Percentiles rank a stretch among this genome's conserved stretches.
Conservation (phyloP, 1,140 invertebrate species). For the Drosophila gunungcola region DNA sequence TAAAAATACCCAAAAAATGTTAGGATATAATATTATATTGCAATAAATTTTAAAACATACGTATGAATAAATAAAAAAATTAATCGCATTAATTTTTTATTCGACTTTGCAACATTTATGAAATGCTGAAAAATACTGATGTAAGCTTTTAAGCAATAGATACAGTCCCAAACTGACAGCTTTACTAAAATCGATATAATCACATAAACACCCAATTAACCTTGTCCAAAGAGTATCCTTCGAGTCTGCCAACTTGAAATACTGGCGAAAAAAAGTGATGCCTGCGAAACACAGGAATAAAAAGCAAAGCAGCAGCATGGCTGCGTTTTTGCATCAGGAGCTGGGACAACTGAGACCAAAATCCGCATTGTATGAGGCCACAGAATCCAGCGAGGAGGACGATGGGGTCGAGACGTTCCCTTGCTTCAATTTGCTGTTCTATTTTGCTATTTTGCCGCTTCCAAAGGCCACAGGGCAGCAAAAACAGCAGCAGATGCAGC, state of each 20-base stretch:
- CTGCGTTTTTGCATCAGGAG: slow-evolving; percentile 47
- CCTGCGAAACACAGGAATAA: slow-evolving; percentile 1
- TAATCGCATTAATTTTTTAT: too few species aligned
- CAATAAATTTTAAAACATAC: too few species aligned
- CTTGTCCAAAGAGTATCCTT: slow-evolving; percentile 21
- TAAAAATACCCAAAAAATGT: too few species aligned
- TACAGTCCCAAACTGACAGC: background rate
- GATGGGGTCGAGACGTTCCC: slow-evolving; percentile 17
- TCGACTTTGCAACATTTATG: too few species aligned
- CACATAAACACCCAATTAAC: slow-evolving; percentile 38
- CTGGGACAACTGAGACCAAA: slow-evolving; percentile 57
- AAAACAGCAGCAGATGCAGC: background rate
- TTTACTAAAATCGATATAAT: background rate
- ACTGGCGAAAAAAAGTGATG: slow-evolving; percentile 11
- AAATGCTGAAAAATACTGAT: background rate
- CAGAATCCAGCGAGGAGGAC: background rate
- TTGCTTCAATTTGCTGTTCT: slow-evolving; percentile 44
- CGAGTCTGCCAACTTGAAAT: background rate
- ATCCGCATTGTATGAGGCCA: slow-evolving; percentile 38
- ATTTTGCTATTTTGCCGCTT: slow-evolving; percentile 55
- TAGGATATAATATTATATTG: too few species aligned
- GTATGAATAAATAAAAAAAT: too few species aligned
- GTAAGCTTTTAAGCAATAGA: background rate
- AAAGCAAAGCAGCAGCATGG: slow-evolving; percentile 13
- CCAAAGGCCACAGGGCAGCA: slow-evolving; percentile 52